Evolutionary conservation across 2,888 invertebrate genomes (phyloP).

Genomic region (Leucophenga montana): DNA sequence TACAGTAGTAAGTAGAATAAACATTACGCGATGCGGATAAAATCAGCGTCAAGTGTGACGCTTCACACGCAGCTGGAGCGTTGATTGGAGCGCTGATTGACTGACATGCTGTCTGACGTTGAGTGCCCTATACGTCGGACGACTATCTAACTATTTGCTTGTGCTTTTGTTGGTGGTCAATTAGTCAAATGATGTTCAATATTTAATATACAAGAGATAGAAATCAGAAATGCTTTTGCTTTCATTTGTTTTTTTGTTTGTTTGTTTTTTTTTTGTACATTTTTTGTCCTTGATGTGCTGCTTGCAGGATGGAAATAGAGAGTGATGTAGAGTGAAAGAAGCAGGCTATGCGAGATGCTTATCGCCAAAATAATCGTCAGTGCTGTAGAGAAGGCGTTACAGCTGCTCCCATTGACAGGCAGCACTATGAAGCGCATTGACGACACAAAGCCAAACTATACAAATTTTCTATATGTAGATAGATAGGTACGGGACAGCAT

Average conservation of each 20-base stretch:
- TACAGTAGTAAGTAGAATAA: background rate
- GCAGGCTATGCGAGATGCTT: constrained; percentile 49
- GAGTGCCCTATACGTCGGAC: background rate
- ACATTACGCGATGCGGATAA: constrained; percentile 21
- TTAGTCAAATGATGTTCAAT: constrained; percentile 73
- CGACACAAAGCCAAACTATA: background rate
- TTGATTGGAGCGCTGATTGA: constrained; percentile 44
- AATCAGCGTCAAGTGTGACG: constrained; percentile 63
- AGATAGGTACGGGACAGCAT: constrained; percentile 31
- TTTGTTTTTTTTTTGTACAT: no score
- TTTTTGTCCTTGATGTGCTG: constrained; percentile 62
- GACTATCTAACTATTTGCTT: constrained; percentile 3
- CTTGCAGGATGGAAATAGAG: constrained; percentile 11
- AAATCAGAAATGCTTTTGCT: constrained; percentile 58
- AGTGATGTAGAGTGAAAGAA: constrained; percentile 26
- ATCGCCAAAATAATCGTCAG: constrained; percentile 43
- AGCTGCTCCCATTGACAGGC: constrained; percentile 35
- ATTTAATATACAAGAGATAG: constrained; percentile 68
- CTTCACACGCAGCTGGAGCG: constrained; percentile 59
- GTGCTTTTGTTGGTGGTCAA: constrained; percentile 56
- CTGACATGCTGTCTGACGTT: background rate
- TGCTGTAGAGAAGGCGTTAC: constrained; percentile 62
- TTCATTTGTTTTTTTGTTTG: background rate
- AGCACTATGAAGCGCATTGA: no score
- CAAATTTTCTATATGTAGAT: no score